Percentiles rank a stretch among this genome's conserved stretches.
These are phyloP conservation scores for Andrena flavipes DNA, from an alignment of 2,888 invertebrate genomes.

Conservation along the genomic window DNA sequence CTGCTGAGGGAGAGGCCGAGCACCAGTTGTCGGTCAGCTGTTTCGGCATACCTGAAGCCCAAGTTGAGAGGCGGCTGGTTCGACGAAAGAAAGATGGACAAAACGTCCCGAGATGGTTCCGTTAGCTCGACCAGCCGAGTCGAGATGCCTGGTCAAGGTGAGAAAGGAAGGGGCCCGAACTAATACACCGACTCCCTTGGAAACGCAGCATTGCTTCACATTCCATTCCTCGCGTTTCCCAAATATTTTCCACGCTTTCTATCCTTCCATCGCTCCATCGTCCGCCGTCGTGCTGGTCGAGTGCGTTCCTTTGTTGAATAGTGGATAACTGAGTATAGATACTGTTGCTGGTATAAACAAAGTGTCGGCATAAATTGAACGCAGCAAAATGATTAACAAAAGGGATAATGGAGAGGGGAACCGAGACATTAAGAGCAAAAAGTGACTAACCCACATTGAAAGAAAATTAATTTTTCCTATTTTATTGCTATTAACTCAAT, in stretches of 20 bases:
- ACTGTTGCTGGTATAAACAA: too few relatives aligned
- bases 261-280: not conserved
- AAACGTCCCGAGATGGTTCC: conserved; percentile 65
- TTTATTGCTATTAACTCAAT: too few relatives aligned
- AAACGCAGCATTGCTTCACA: conserved; percentile 23
- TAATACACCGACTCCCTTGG: conserved; percentile 34
- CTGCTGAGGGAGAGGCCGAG: conserved; percentile 7
- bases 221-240: conserved; percentile 18
- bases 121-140: conserved; percentile 65
- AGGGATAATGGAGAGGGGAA: too few relatives aligned
- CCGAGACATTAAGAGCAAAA: too few relatives aligned
- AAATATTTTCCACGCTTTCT: conserved; percentile 32
- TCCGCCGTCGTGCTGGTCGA: not conserved
- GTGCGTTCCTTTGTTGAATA: not conserved
- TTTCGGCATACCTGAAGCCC: conserved; percentile 58
- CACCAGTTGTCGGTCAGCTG: conserved; percentile 62
- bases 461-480: too few relatives aligned
- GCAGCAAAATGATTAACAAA: too few relatives aligned
- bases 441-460: too few relatives aligned
- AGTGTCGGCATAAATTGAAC: too few relatives aligned
- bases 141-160: conserved; percentile 49
- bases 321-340: too few relatives aligned
- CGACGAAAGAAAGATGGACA: conserved; percentile 56
- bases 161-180: conserved; percentile 45
- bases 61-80: conserved; percentile 38